phyloP scores from a whole-genome alignment of 2,113 vertebrate species.

The Motacilla alba region DNA sequence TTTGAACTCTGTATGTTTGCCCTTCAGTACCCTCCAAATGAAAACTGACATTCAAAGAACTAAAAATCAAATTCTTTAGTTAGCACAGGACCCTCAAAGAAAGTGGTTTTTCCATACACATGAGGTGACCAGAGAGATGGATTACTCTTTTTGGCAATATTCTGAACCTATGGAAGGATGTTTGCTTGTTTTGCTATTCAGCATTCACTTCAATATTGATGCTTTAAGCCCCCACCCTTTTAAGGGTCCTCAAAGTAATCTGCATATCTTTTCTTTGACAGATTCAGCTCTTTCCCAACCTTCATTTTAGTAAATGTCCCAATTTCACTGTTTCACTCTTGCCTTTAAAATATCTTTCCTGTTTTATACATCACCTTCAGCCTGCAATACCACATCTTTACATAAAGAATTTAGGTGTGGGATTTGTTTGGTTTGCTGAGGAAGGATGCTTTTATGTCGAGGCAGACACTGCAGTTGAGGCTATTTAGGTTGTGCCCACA shows the following conservation, averaged over 20 bases:
- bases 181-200: background rate
- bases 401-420: conserved; percentile 9
- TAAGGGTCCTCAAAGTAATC: background rate
- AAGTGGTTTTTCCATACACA: background rate
- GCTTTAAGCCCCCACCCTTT: background rate
- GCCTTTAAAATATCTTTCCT: background rate
- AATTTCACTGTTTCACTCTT: background rate
- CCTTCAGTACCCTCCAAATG: background rate
- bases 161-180: background rate
- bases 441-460: conserved; percentile 36
- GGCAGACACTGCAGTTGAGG: conserved; percentile 2
- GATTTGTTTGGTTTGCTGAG: conserved; percentile 14
- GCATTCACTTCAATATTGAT: background rate
- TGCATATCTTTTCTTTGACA: background rate
- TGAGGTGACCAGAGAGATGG: background rate
- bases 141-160: background rate
- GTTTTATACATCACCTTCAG: background rate
- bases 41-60: background rate
- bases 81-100: background rate
- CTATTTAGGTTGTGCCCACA: conserved; percentile 15
- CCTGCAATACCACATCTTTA: background rate
- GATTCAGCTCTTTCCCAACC: background rate
- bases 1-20: background rate
- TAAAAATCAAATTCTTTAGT: background rate
- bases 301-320: background rate